Conservation (phyloP, 2,113 vertebrate species). For the Bufo bufo region DNA sequence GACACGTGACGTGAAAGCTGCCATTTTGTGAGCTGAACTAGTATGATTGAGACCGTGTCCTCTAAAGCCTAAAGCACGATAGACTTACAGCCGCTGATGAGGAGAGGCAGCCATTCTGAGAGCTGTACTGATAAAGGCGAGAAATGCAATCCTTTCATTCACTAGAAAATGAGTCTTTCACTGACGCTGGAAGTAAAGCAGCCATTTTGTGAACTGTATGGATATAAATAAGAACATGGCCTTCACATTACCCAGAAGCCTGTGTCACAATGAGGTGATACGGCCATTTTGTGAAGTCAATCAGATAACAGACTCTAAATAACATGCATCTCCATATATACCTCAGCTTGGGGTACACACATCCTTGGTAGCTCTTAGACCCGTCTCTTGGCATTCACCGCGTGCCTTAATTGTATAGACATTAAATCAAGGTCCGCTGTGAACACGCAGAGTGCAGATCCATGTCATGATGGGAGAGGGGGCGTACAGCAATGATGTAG, state of each 20-base stretch:
- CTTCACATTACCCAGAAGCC: neutral
- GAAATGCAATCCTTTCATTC: neutral
- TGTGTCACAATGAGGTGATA: neutral
- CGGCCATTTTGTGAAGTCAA: neutral
- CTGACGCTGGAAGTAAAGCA: neutral
- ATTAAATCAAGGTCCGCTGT: slow-evolving; percentile 99
- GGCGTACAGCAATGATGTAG: neutral
- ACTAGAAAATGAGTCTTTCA: neutral
- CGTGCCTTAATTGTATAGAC: slow-evolving; percentile 99
- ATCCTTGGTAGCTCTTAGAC: slow-evolving; percentile 42
- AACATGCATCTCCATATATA: neutral
- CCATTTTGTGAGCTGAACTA: neutral
- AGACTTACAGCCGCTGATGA: neutral
- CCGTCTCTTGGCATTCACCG: slow-evolving; percentile 98
- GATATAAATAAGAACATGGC: neutral
- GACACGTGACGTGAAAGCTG: neutral
- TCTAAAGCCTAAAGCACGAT: neutral
- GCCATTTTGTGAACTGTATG: neutral
- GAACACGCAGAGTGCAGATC: slow-evolving; percentile 89
- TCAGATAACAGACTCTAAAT: neutral
- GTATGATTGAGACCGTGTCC: neutral
- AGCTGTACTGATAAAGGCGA: neutral
- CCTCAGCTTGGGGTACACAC: neutral
- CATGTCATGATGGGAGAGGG: neutral
- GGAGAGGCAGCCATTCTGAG: neutral